Evolutionary conservation across 2,888 invertebrate genomes (phyloP).

Genomic region (Drosophila niveifrons): DNA sequence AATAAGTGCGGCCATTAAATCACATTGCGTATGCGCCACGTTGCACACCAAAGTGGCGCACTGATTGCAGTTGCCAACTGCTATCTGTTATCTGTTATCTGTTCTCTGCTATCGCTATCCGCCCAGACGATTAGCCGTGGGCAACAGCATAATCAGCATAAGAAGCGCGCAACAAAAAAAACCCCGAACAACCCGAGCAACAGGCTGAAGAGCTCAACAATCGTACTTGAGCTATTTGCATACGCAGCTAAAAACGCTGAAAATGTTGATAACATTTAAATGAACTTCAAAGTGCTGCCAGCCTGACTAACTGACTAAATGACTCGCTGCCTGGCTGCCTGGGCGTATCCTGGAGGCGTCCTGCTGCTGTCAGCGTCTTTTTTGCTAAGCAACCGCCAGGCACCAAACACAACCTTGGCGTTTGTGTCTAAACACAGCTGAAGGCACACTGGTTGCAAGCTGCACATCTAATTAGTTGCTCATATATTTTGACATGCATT

Average conservation of each 20-base stretch:
- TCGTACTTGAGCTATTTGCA: constrained; percentile 71
- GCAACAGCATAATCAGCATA: constrained; percentile 50
- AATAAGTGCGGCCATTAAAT: constrained; percentile 55
- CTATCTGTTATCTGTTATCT: not conserved
- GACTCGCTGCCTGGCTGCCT: constrained; percentile 4
- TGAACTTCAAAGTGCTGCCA: constrained; percentile 81
- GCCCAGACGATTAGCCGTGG: constrained; percentile 43
- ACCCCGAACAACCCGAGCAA: not conserved
- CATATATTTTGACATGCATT: not conserved
- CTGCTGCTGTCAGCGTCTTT: constrained; percentile 43
- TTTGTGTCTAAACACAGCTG: constrained; percentile 46
- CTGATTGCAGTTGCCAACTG: constrained; percentile 11
- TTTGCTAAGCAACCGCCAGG: constrained; percentile 51
- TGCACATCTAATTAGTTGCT: not conserved
- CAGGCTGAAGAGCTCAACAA: constrained; percentile 6
- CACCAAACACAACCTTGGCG: constrained; percentile 37
- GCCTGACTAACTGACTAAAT: constrained; percentile 43
- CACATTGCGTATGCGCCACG: constrained; percentile 72
- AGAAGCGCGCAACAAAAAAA: constrained; percentile 9
- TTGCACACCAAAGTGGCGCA: constrained; percentile 50
- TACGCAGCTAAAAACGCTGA: constrained; percentile 69
- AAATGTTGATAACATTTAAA: constrained; percentile 82
- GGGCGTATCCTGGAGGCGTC: constrained; percentile 17
- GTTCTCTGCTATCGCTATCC: not conserved
- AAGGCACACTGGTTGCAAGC: constrained; percentile 42